Evolutionary conservation across 2,888 invertebrate genomes (phyloP).

Genomic region (Lithophane socia): DNA sequence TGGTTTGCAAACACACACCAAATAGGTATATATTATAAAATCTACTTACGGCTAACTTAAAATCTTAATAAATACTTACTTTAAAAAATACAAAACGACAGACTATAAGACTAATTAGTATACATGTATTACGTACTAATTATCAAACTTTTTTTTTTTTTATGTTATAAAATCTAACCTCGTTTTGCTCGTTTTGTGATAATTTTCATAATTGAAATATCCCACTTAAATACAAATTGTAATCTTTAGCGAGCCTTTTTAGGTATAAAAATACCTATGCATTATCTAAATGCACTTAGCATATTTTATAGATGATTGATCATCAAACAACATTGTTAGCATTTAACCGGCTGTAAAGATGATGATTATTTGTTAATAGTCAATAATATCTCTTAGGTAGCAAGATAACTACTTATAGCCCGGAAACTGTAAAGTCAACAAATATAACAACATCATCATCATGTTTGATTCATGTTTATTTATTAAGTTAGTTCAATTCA

Average conservation of each 20-base stretch:
- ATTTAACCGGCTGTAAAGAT: conserved; percentile 10
- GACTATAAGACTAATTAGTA: too few species aligned
- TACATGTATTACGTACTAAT: too few species aligned
- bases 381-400: conserved; percentile 17
- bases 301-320: conserved; percentile 9
- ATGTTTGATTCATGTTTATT: background rate
- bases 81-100: too few species aligned
- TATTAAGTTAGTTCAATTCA: background rate
- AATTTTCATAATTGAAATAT: conserved; percentile 18
- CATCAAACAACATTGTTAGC: conserved; percentile 16
- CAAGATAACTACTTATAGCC: background rate
- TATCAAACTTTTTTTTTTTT: too few species aligned
- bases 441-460: conserved; percentile 6
- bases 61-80: too few species aligned
- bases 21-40: too few species aligned
- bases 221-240: conserved; percentile 30
- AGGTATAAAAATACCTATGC: background rate
- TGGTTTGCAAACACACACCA: too few species aligned
- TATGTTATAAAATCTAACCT: too few species aligned
- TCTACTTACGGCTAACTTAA: too few species aligned
- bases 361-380: conserved; percentile 19
- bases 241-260: background rate
- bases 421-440: conserved; percentile 31
- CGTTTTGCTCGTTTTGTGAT: conserved; percentile 27
- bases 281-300: background rate